These are phyloP conservation scores for Erynnis tages DNA, from an alignment of 2,888 invertebrate genomes.

Conservation along the genomic window DNA sequence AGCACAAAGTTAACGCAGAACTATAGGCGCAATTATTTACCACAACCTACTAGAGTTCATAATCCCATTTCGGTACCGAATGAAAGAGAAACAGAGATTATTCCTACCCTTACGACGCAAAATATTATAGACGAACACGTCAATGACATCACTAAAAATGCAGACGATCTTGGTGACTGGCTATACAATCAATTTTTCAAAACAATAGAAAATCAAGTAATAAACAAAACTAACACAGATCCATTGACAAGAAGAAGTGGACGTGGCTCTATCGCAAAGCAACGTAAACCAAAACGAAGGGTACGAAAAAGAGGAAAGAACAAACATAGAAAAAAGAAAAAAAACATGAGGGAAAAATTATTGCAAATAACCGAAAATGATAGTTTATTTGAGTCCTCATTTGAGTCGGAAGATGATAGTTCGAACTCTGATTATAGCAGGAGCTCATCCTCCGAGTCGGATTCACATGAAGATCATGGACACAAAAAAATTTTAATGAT, in stretches of 20 bases:
- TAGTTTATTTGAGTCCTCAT: conserved; percentile 58
- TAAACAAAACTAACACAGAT: conserved; percentile 55
- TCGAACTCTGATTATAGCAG: conserved; percentile 32
- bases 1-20: conserved; percentile 57
- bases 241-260: conserved; percentile 53
- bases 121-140: conserved; percentile 46
- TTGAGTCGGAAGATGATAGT: conserved; percentile 39
- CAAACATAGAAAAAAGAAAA: conserved; percentile 39
- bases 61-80: conserved; percentile 26
- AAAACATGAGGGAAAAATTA: conserved; percentile 51
- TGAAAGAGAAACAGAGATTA: conserved; percentile 31
- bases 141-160: conserved; percentile 54
- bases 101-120: conserved; percentile 38
- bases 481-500: conserved; percentile 65
- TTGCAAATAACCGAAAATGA: conserved; percentile 65
- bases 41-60: conserved; percentile 43
- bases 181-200: conserved; percentile 73
- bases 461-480: conserved; percentile 48
- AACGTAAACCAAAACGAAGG: conserved; percentile 24
- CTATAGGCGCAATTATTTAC: conserved; percentile 42
- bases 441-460: conserved; percentile 30
- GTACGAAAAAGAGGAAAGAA: conserved; percentile 40
- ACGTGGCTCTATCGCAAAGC: conserved; percentile 27
- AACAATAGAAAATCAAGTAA: conserved; percentile 69
- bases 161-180: conserved; percentile 70